phyloP scores from a whole-genome alignment of 2,797 vertebrate genomes.

The Streptopelia turtur region DNA sequence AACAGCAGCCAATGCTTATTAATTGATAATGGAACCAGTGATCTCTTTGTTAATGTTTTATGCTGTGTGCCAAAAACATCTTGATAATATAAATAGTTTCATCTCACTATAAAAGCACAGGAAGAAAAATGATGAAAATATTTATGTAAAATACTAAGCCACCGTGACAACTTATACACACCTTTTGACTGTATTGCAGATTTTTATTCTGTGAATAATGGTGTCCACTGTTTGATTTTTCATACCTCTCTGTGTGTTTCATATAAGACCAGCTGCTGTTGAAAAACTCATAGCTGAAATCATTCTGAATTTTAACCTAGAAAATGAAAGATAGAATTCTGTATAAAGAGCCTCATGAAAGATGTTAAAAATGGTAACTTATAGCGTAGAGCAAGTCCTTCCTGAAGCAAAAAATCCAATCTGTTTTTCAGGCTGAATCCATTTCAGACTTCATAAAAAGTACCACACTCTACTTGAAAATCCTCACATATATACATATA shows the following conservation, averaged over 20 bases:
- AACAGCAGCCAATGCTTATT: not conserved
- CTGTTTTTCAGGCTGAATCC: not conserved
- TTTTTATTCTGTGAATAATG: not conserved
- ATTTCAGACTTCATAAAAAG: not conserved
- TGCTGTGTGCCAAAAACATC: not conserved
- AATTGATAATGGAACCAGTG: not conserved
- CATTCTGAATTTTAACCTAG: conserved; percentile 88
- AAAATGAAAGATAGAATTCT: conserved; percentile 8
- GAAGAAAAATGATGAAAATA: not conserved
- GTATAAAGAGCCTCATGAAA: not conserved
- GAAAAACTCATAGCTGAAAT: conserved; percentile 91
- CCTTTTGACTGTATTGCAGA: conserved; percentile 74
- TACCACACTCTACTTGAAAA: not conserved
- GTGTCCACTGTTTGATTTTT: conserved; percentile 28
- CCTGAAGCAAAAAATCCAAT: not conserved
- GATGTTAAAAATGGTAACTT: not conserved
- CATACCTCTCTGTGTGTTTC: conserved; percentile 67
- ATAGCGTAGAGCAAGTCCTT: not conserved
- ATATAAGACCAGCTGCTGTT: conserved; percentile 90
- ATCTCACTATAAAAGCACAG: not conserved
- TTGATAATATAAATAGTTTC: not conserved
- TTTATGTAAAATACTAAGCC: not conserved
- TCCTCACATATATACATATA: not conserved
- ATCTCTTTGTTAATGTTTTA: not conserved
- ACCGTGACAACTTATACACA: conserved; percentile 37